Evolutionary conservation across 2,113 vertebrate species (phyloP), one percentile per base, ranked within the genome.

Genomic region (Blennius ocellaris): DNA sequence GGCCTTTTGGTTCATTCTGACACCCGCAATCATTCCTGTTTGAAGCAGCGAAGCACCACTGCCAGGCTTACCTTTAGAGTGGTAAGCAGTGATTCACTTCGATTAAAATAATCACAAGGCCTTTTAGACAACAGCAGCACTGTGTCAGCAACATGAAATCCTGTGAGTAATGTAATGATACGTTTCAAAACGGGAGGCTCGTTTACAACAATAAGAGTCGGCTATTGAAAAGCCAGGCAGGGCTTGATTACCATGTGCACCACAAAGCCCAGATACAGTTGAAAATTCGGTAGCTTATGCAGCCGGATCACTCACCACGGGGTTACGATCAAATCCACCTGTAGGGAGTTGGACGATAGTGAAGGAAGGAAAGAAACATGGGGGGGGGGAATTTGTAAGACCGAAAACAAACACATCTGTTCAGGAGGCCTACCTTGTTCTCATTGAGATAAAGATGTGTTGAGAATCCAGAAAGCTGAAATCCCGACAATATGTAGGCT

Each of bases 81-180:
- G 48, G 45, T 80, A 76, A 69, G 48, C 60, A 66, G 51, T 76
- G 73, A 72, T 78, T 82, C 68, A 73, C 37, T 76, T 78, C 1
- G 57, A 78, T 87, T 84, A 78, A 81, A 74, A 63, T 82, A 78
- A 82, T 81, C 58, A 60, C 56, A 51, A 51, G 59, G 44, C 36
- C 79, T 80, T 75, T 84, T 44, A 41, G 58, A 62, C 74, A 83
- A 63, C 65, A 43, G 72, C 59, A 43, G 69, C 63, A 55, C 60
- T 69, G 65, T 74, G 74, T 87, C 64, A 56, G 72, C 49, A 78
- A 67, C 50, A 64, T 47, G 17, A 76, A 60, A 58, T 77, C 67
- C 72, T 61, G 47, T 21, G 69, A 78, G 62, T 63, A 47, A 72
- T 80, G 44, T 74, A 84, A 84, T 86, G 70, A 82, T 60, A 47